Evolutionary conservation across 30 jellyfish, hydroid and myxozoan species (phyloP).

Genomic region (Rhopilema esculentum): DNA sequence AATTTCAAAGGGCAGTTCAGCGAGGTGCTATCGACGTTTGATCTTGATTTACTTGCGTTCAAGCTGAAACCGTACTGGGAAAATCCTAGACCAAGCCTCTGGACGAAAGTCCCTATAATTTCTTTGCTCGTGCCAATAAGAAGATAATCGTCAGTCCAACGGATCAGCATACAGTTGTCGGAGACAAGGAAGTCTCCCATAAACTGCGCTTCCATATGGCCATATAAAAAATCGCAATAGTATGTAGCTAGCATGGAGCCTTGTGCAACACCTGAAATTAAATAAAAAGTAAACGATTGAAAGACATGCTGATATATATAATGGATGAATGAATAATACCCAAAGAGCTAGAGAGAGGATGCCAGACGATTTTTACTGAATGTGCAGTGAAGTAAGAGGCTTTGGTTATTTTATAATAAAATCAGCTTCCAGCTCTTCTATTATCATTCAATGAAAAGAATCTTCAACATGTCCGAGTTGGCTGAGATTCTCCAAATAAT

Average conservation of each 20-base stretch:
- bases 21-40: constrained; percentile 33
- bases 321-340: too few relatives aligned
- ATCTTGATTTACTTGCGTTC: constrained; percentile 51
- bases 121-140: constrained; percentile 62
- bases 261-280: constrained; percentile 89
- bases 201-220: constrained; percentile 68
- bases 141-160: constrained; percentile 93
- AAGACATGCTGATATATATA: too few relatives aligned
- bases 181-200: constrained; percentile 28
- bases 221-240: constrained; percentile 69
- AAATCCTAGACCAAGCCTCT: constrained; percentile 39
- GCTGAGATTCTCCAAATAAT: too few relatives aligned
- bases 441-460: too few relatives aligned
- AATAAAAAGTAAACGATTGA: neutral
- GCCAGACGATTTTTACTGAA: too few relatives aligned
- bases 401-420: too few relatives aligned
- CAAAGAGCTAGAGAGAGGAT: too few relatives aligned
- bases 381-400: too few relatives aligned
- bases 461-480: too few relatives aligned
- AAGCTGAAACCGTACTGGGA: constrained; percentile 75
- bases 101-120: constrained; percentile 50
- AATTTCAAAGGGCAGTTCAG: neutral
- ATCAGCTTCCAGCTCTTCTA: too few relatives aligned
- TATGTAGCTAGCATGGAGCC: constrained; percentile 88
- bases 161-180: constrained; percentile 72